phyloP scores from a whole-genome alignment of 2,113 vertebrate species.

The Trogon surrucura region DNA sequence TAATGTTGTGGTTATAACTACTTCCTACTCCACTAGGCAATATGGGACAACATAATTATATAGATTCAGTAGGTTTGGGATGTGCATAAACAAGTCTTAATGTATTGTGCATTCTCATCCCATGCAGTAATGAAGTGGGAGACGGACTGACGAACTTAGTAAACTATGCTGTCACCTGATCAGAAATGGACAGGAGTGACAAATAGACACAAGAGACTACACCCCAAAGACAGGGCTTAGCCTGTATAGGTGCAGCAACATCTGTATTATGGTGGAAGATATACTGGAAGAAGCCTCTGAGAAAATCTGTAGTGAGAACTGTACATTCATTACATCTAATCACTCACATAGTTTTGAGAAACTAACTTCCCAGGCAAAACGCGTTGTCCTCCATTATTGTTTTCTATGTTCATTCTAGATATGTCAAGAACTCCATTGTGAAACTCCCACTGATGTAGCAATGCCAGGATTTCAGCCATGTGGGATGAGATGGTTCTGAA shows the following conservation, averaged over 20 bases:
- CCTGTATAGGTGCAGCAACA: neutral
- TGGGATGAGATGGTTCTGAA: neutral
- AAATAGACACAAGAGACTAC: neutral
- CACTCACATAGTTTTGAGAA: neutral
- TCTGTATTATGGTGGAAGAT: neutral
- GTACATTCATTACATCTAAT: neutral
- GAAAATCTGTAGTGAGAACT: neutral
- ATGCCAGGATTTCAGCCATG: neutral
- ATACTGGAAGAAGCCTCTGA: neutral
- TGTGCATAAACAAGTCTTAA: constrained; percentile 38
- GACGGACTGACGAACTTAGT: neutral
- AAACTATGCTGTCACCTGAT: neutral
- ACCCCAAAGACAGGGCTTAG: neutral
- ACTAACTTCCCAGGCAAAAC: neutral
- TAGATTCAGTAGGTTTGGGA: constrained; percentile 3
- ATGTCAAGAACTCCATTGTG: neutral
- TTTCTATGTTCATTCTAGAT: neutral
- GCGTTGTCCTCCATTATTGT: neutral
- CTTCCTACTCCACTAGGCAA: neutral
- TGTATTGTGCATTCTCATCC: constrained; percentile 5
- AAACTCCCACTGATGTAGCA: neutral
- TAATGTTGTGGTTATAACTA: neutral
- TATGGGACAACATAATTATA: constrained; percentile 35
- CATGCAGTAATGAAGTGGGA: constrained; percentile 17
- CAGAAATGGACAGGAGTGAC: neutral